A percentile compares a stretch with the other conserved stretches of the same genome.
Conservation (phyloP, 1,140 invertebrate genomes). For the Lasioglossum albipes region DNA sequence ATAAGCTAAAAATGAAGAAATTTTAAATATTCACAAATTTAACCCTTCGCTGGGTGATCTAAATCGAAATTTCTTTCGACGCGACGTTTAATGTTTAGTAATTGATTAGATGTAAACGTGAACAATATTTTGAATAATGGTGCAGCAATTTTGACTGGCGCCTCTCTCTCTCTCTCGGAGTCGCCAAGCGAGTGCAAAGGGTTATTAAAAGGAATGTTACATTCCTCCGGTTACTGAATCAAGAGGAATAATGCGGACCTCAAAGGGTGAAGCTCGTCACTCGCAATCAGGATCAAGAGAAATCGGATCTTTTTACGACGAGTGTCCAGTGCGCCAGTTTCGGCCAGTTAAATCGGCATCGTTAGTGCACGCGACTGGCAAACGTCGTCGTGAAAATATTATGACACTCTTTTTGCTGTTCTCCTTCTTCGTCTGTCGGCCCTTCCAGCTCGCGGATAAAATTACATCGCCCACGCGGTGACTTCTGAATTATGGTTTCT, state of each 20-base stretch:
- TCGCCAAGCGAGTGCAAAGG: no score
- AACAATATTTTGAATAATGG: no score
- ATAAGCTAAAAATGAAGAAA: no score
- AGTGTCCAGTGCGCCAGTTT: slow-evolving; percentile 22
- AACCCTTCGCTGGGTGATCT: no score
- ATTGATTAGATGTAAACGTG: no score
- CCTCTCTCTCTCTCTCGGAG: no score
- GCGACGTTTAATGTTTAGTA: no score
- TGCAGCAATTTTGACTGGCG: no score
- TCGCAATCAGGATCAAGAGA: not conserved
- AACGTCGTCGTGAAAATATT: slow-evolving; percentile 14
- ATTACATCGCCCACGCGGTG: slow-evolving; percentile 33
- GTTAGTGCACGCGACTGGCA: slow-evolving; percentile 1
- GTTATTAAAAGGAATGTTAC: no score
- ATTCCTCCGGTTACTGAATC: no score
- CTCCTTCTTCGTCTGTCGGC: not conserved
- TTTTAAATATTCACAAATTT: no score
- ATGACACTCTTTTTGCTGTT: slow-evolving; percentile 9
- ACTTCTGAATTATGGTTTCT: slow-evolving; percentile 50
- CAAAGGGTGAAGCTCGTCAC: not conserved
- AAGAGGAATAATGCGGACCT: not conserved
- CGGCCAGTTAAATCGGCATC: slow-evolving; percentile 15
- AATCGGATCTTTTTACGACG: not conserved
- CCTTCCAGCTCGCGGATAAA: slow-evolving; percentile 18
- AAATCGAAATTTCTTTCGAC: no score